Evolutionary conservation across 2,888 invertebrate genomes (phyloP).

Genomic region (Saturnia pavonia): DNA sequence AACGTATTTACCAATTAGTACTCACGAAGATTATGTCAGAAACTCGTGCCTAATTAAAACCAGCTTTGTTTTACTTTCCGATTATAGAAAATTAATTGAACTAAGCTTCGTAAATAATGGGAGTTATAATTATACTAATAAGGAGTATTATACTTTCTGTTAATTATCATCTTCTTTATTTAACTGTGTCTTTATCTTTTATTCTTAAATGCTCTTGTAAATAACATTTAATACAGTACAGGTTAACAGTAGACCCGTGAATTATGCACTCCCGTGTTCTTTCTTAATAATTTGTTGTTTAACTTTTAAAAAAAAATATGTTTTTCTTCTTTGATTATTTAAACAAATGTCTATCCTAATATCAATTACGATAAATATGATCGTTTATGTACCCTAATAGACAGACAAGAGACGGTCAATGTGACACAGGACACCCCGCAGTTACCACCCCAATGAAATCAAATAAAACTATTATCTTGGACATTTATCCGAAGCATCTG

Average conservation of each 20-base stretch:
- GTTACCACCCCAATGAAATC: conserved; percentile 59
- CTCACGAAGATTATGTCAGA: neutral
- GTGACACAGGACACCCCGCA: conserved; percentile 62
- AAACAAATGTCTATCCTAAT: conserved; percentile 14
- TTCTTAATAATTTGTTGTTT: neutral
- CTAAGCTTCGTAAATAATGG: neutral
- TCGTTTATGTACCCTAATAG: conserved; percentile 52
- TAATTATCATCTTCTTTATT: too few species aligned
- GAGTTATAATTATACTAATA: neutral
- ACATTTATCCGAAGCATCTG: conserved; percentile 43
- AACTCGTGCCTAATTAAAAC: neutral
- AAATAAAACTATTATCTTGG: conserved; percentile 66
- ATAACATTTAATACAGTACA: too few species aligned
- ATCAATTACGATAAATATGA: conserved; percentile 24
- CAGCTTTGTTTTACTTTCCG: neutral
- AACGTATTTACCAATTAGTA: neutral
- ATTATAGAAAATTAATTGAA: neutral
- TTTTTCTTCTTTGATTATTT: conserved; percentile 7
- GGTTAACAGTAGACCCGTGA: neutral
- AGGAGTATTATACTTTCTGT: too few species aligned
- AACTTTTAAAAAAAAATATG: neutral
- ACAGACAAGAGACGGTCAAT: conserved; percentile 64
- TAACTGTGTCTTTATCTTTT: too few species aligned
- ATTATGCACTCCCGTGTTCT: neutral
- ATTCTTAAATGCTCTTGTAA: too few species aligned